These are phyloP conservation scores for Chouioia cunea DNA, from an alignment of 2,888 invertebrate species.

Conservation along the genomic window DNA sequence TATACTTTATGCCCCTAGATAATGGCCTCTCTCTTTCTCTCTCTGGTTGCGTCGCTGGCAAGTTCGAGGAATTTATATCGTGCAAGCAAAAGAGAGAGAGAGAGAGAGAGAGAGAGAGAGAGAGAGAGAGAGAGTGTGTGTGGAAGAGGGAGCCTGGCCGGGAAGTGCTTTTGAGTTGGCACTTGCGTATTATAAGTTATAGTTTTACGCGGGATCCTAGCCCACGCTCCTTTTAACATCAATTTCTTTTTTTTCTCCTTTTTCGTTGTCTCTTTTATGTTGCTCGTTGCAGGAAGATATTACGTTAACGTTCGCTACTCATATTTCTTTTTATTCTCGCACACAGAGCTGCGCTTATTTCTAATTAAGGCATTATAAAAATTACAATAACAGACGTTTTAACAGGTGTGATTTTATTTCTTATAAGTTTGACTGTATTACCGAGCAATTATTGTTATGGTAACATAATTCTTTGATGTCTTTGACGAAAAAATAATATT, in stretches of 20 bases:
- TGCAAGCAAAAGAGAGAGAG: background rate
- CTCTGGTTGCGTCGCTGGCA: slow-evolving; percentile 10
- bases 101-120: slow-evolving; percentile 2
- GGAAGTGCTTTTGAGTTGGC: slow-evolving; percentile 30
- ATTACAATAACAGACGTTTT: too few relatives aligned
- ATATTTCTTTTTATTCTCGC: background rate
- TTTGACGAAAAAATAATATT: too few relatives aligned
- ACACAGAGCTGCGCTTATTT: background rate
- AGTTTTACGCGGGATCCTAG: slow-evolving; percentile 25
- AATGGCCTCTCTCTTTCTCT: slow-evolving; percentile 23
- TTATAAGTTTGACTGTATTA: too few relatives aligned
- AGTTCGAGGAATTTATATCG: slow-evolving; percentile 40
- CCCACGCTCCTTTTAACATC: background rate
- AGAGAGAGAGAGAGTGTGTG: slow-evolving; percentile 4
- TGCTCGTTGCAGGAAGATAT: too few relatives aligned
- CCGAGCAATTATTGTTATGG: too few relatives aligned
- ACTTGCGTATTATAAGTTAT: slow-evolving; percentile 42
- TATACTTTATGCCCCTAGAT: slow-evolving; percentile 37
- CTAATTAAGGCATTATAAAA: too few relatives aligned
- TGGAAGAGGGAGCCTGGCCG: background rate
- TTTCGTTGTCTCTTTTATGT: too few relatives aligned
- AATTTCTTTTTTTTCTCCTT: slow-evolving; percentile 1
- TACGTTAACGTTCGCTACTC: too few relatives aligned
- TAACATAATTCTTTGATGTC: too few relatives aligned
- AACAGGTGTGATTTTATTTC: too few relatives aligned